These are phyloP conservation scores for Odontocerum albicorne DNA, from an alignment of 2,888 invertebrate species.

Conservation along the genomic window DNA sequence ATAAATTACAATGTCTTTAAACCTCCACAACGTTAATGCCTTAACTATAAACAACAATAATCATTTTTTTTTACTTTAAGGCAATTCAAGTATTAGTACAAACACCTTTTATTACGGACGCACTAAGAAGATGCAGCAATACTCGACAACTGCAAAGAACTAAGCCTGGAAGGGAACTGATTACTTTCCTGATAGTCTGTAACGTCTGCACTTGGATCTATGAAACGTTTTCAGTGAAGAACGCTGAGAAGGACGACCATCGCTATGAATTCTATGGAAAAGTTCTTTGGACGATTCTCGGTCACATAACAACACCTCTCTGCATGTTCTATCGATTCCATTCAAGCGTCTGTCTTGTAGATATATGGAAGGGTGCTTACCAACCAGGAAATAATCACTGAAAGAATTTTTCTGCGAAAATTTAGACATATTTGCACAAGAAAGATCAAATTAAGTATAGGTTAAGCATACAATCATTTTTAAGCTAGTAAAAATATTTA, in stretches of 20 bases:
- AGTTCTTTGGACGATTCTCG: slow-evolving; percentile 70
- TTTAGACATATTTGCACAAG: too few species aligned
- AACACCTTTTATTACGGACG: slow-evolving; percentile 73
- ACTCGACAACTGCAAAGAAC: slow-evolving; percentile 60
- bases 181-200: slow-evolving; percentile 74
- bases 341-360: slow-evolving; percentile 75
- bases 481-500: too few species aligned
- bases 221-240: slow-evolving; percentile 67
- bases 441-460: too few species aligned
- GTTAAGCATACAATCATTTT: too few species aligned
- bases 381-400: slow-evolving; percentile 51
- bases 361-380: slow-evolving; percentile 78
- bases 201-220: slow-evolving; percentile 79
- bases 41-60: too few species aligned
- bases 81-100: slow-evolving; percentile 73
- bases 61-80: slow-evolving; percentile 47
- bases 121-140: slow-evolving; percentile 73
- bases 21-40: too few species aligned
- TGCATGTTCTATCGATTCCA: slow-evolving; percentile 80
- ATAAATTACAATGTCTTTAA: too few species aligned
- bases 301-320: slow-evolving; percentile 71
- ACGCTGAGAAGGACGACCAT: slow-evolving; percentile 53
- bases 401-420: not conserved
- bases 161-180: slow-evolving; percentile 74
- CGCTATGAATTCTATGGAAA: slow-evolving; percentile 71